Evolutionary conservation across 2,888 invertebrate species (phyloP), one percentile per base, ranked within the genome.

Genomic region (Boloria euphrosyne): DNA sequence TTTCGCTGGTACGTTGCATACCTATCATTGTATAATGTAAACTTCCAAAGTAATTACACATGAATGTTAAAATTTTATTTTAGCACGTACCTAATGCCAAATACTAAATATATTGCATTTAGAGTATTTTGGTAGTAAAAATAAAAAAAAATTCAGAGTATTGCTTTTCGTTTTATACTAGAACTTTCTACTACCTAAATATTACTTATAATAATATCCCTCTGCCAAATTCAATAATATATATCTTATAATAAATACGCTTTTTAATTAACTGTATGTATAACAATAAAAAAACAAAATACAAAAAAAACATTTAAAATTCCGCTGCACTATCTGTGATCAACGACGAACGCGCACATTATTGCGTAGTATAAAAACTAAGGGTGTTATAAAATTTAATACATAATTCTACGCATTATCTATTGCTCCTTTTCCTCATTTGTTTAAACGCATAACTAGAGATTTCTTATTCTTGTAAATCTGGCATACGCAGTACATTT

Each of bases 141-240:
- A 90, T 85, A 83, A 87, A 84, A 87, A 87, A 87, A 83, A 87
- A 87, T 85, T 86, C 84, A 86, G 91, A 92, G 90, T 92, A 92
- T 92, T 92, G 91, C 91, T 91, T 92, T 84, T 90, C 87, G 82
- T 90, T 70, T 90, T 90, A 90, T 87, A 88, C 89, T 90, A 89
- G 84, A 87, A 80, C 89, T 90, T 89, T 89, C 84, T 81, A 87
- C 86, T 90, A 90, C 85, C 89, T 90, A 89, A 84, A 84, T 85
- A 80, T 82, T 84, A 86, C 76, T 82, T 78, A 78, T 72, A 68
- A 77, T 76, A 81, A 86, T 87, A 90, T 90, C 90, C 90, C 91
- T 91, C 91, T 91, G 91, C 90, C 90, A 79, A 82, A 78, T 69
- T 77, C 82, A 75, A 78, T 78, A 82, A 79, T 80, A 79, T 70